Conservation (phyloP, 2,113 vertebrate species). For the Herpailurus yagouaroundi region DNA sequence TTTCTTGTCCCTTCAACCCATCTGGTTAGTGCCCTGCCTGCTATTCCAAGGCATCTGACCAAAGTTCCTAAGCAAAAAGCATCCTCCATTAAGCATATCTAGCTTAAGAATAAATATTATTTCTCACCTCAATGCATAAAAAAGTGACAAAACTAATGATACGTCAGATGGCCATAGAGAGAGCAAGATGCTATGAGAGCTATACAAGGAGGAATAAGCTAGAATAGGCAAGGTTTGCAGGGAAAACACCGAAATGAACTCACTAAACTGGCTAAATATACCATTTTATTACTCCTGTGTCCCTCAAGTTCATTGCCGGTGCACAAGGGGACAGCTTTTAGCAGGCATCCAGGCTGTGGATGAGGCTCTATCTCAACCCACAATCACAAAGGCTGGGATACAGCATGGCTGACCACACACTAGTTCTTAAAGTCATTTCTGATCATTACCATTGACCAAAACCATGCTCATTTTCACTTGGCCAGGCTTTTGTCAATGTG, state of each 20-base stretch:
- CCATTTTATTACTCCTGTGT: neutral
- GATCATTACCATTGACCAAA: neutral
- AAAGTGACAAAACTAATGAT: neutral
- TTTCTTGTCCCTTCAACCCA: neutral
- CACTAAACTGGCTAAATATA: neutral
- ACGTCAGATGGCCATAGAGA: neutral
- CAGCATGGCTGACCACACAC: too few relatives aligned
- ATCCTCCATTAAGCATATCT: too few relatives aligned
- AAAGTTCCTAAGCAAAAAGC: neutral
- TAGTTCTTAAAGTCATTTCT: neutral
- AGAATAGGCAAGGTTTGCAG: too few relatives aligned
- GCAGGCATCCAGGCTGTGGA: neutral
- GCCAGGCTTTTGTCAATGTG: neutral
- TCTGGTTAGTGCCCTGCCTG: neutral
- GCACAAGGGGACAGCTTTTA: neutral
- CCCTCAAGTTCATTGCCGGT: neutral
- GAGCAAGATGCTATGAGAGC: neutral
- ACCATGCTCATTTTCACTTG: neutral
- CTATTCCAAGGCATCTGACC: neutral
- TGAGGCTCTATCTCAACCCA: neutral
- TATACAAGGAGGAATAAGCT: too few relatives aligned
- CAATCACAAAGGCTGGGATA: neutral
- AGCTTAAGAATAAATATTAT: neutral
- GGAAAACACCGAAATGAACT: neutral
- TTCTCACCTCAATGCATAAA: neutral